Conservation (phyloP, 2,888 invertebrate species). For the Yponomeuta cagnagella region DNA sequence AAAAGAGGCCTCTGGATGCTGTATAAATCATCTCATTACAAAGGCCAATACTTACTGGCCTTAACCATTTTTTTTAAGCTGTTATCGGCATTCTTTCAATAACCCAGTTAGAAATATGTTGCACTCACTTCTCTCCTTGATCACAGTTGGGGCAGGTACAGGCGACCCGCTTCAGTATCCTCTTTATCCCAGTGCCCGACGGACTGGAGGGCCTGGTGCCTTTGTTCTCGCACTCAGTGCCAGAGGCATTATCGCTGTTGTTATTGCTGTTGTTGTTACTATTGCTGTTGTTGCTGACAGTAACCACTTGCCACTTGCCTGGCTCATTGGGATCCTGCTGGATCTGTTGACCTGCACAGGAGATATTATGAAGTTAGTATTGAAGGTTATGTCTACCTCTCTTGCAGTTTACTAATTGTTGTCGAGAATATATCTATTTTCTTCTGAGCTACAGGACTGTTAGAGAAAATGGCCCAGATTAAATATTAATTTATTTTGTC, state of each 20-base stretch:
- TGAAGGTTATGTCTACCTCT: neutral
- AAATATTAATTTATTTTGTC: too few relatives aligned
- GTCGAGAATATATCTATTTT: too few relatives aligned
- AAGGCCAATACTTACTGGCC: too few relatives aligned
- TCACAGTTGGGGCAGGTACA: conserved; percentile 98
- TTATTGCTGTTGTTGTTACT: conserved; percentile 28
- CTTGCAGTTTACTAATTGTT: too few relatives aligned
- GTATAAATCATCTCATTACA: too few relatives aligned
- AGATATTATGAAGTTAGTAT: neutral
- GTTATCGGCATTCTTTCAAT: too few relatives aligned
- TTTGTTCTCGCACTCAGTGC: conserved; percentile 57
- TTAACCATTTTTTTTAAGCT: too few relatives aligned
- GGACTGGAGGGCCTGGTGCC: conserved; percentile 35
- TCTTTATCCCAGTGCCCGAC: conserved; percentile 36
- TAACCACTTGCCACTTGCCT: conserved; percentile 88
- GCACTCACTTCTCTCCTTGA: conserved; percentile 84
- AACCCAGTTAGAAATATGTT: neutral
- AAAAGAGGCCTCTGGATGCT: too few relatives aligned
- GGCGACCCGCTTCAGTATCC: conserved; percentile 88
- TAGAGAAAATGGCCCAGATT: too few relatives aligned
- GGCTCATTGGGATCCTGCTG: conserved; percentile 90
- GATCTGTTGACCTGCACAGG: conserved; percentile 78
- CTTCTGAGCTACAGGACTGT: too few relatives aligned
- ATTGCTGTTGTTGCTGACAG: conserved; percentile 41
- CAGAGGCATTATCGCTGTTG: conserved; percentile 24